Base-by-base conservation (phyloP, 2,113 vertebrate species). In the Indicator maculatus region DNA sequence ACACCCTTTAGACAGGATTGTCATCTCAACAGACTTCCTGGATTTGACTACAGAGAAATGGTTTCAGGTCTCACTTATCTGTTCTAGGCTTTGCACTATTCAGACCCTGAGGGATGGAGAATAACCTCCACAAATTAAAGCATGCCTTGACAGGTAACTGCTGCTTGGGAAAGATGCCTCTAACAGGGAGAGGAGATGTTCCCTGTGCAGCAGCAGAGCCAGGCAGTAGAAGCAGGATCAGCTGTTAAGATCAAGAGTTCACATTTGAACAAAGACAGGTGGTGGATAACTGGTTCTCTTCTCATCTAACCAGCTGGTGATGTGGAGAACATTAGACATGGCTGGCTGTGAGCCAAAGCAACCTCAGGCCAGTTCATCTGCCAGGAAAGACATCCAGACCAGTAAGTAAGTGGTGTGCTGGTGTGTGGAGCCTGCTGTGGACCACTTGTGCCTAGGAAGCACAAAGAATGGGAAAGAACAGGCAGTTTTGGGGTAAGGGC, bases 341-440 rank as follows among this genome's bases (percentile, higher is more conserved):
- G 60, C 56, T 76, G 45, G 18, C 28, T n/a, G 17, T 17, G 33
- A 72, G 71, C 20, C 38, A 21, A 3, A 39, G n/a, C 53, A 47
- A 6, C 2, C 5, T 20, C 12, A 52, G 31, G 8, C 26, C 27
- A 10, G 30, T 11, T 65, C 14, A 24, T 50, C 21, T 70, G 14
- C 59, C 16, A 3, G 63, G 19, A 45, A 81, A 33, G n/a, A 33
- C 23, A 12, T 16, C 18, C 18, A 12, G 59, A 17, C 23, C 12
- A 3, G 7, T 17, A 6, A 4, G 2, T 1, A 1, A 10, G 33
- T 1, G 33, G 15, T 19, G 8, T 11, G 17, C 2, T 31, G 30
- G 33, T 1, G 0, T 12, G 8, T 15, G 30, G 33, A 47, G 33
- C 33, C 36, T 1, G 3, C 63, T 5, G 17, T 38, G 33, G 39